Evolutionary conservation across 2,797 vertebrate species (phyloP).

Genomic region (Cacajao melanocephalus): DNA sequence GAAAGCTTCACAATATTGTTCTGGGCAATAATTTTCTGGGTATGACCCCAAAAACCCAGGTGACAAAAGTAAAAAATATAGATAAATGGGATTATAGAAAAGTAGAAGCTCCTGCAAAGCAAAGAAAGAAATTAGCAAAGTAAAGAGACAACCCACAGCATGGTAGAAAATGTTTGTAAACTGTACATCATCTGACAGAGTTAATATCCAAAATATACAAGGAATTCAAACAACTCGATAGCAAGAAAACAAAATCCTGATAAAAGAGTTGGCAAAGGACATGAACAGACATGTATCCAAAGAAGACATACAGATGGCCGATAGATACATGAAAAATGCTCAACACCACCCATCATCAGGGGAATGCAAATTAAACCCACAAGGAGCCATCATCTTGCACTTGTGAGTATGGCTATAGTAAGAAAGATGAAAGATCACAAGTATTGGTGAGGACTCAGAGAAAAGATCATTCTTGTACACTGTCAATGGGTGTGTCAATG

Average conservation of each 20-base stretch:
- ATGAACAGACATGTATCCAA: neutral
- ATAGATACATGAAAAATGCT: neutral
- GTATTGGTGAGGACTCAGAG: neutral
- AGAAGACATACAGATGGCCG: neutral
- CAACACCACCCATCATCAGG: neutral
- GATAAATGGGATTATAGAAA: neutral
- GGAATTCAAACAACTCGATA: neutral
- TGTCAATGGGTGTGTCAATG: neutral
- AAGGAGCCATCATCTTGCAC: neutral
- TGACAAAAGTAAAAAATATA: neutral
- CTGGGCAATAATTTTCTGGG: neutral
- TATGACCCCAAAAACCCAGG: neutral
- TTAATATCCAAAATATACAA: neutral
- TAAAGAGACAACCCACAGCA: neutral
- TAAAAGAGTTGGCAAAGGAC: neutral
- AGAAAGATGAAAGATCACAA: neutral
- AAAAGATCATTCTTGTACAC: neutral
- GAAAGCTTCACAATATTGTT: neutral
- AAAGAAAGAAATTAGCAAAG: neutral
- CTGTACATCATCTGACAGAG: neutral
- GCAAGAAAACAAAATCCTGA: neutral
- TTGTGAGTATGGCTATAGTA: neutral
- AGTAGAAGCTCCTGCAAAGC: neutral
- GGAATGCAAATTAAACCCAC: neutral
- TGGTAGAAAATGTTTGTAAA: neutral